A percentile compares a stretch with the other conserved stretches of the same genome.
Conservation (phyloP, 2,888 invertebrate genomes). For the Axea sp. region DNA sequence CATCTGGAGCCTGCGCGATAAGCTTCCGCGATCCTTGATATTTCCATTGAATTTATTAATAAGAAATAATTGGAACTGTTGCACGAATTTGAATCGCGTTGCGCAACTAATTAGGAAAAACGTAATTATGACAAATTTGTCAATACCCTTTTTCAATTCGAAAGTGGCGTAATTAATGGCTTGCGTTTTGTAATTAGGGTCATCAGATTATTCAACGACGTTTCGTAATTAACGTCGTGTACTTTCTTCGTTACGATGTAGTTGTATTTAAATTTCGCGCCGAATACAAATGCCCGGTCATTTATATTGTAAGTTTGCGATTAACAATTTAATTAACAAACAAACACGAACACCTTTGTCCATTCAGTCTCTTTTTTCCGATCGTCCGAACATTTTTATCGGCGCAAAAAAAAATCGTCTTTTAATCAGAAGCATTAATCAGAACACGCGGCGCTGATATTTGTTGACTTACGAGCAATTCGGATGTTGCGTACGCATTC, state of each 20-base stretch:
- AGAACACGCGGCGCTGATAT: too few relatives aligned
- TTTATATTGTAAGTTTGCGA: constrained; percentile 8
- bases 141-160: constrained; percentile 32
- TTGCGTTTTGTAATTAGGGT: constrained; percentile 46
- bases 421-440: too few relatives aligned
- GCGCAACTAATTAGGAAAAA: constrained; percentile 43
- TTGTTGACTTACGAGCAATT: too few relatives aligned
- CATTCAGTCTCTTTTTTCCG: too few relatives aligned
- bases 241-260: constrained; percentile 23
- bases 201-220: constrained; percentile 51
- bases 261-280: constrained; percentile 37
- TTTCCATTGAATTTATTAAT: constrained; percentile 7
- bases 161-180: constrained; percentile 49
- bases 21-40: constrained; percentile 12
- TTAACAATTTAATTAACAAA: constrained; percentile 37
- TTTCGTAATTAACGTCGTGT: constrained; percentile 46
- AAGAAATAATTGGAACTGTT: not conserved
- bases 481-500: too few relatives aligned
- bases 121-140: constrained; percentile 51
- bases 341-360: too few relatives aligned
- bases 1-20: not conserved
- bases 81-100: constrained; percentile 18
- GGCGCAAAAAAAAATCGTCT: too few relatives aligned
- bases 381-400: too few relatives aligned
- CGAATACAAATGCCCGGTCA: constrained; percentile 15